Conservation (phyloP, 2,113 vertebrate genomes). For the Pachypanchax playfairii region DNA sequence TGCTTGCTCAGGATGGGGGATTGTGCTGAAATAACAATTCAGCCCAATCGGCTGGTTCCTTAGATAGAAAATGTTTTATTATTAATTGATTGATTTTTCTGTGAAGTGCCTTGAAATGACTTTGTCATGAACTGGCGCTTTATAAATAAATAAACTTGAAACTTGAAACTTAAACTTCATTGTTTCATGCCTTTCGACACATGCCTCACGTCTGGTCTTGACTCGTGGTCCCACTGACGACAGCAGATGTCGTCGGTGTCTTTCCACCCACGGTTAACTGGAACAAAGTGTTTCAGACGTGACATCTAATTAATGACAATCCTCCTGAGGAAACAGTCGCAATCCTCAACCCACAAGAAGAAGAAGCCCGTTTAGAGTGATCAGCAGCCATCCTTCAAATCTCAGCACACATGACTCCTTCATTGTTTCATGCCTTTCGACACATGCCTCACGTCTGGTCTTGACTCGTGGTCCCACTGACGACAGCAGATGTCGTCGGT, state of each 20-base stretch:
- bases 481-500: constrained; percentile 25
- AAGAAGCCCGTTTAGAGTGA: constrained; percentile 48
- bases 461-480: constrained; percentile 16
- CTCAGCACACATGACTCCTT: constrained; percentile 19
- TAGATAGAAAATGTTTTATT: too few relatives aligned
- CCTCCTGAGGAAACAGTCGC: constrained; percentile 36
- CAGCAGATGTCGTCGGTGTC: constrained; percentile 26
- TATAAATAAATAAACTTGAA: too few relatives aligned
- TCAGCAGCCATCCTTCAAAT: constrained; percentile 34
- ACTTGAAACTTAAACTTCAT: too few relatives aligned
- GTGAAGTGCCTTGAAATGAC: too few relatives aligned
- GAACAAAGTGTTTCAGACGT: constrained; percentile 57
- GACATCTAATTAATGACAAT: constrained; percentile 65
- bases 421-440: constrained; percentile 1
- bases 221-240: constrained; percentile 12
- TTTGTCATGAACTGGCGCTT: too few relatives aligned
- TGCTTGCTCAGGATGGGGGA: too few relatives aligned
- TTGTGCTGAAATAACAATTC: too few relatives aligned
- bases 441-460: constrained; percentile 14
- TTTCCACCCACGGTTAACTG: constrained; percentile 44
- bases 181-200: background rate
- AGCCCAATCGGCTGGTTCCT: too few relatives aligned
- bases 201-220: constrained; percentile 19
- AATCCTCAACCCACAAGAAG: constrained; percentile 42
- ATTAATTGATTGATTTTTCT: too few relatives aligned